Percentiles rank a stretch among this genome's conserved stretches.
Conservation (phyloP, 1,140 invertebrate species). For the Zaprionus gabonicus region DNA sequence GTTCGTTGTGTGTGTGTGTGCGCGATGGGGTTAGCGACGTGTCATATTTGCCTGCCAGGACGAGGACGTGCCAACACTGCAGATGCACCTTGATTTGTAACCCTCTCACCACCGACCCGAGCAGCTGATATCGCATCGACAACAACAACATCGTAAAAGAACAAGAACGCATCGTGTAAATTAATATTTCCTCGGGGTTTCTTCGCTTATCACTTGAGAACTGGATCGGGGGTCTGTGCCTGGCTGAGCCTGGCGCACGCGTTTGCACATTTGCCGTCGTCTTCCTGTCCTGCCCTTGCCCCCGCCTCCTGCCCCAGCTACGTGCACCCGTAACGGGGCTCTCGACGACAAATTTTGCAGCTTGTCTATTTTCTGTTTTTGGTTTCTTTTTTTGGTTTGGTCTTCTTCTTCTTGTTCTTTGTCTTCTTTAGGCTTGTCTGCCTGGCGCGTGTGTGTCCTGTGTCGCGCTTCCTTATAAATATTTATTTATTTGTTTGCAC, state of each 20-base stretch:
- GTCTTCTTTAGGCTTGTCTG: background rate
- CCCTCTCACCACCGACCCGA: slow-evolving; percentile 9
- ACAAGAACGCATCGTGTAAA: slow-evolving; percentile 59
- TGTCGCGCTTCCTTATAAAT: slow-evolving; percentile 62
- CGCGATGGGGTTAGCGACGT: slow-evolving; percentile 57
- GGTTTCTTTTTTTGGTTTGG: background rate
- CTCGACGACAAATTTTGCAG: slow-evolving; percentile 55
- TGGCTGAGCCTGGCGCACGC: slow-evolving; percentile 55
- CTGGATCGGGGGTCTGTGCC: background rate
- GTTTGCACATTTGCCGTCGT: slow-evolving; percentile 63
- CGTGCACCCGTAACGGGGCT: slow-evolving; percentile 25
- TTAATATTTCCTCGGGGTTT: slow-evolving; percentile 73
- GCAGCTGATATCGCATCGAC: slow-evolving; percentile 57
- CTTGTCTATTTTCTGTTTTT: slow-evolving; percentile 52
- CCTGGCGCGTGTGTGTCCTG: slow-evolving; percentile 62
- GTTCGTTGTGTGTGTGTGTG: slow-evolving; percentile 21
- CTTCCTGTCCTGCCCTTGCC: slow-evolving; percentile 46
- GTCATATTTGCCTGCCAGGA: slow-evolving; percentile 55
- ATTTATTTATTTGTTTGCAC: slow-evolving; percentile 71
- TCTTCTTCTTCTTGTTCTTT: background rate
- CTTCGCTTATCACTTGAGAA: slow-evolving; percentile 62
- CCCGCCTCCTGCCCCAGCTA: background rate
- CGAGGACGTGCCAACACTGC: slow-evolving; percentile 64
- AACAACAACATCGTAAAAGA: background rate
- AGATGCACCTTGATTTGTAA: slow-evolving; percentile 63